Percentiles rank a stretch among this genome's conserved stretches.
Evolutionary conservation across 1,140 invertebrate genomes (phyloP).

Genomic region (Lordiphosa clarofinis): DNA sequence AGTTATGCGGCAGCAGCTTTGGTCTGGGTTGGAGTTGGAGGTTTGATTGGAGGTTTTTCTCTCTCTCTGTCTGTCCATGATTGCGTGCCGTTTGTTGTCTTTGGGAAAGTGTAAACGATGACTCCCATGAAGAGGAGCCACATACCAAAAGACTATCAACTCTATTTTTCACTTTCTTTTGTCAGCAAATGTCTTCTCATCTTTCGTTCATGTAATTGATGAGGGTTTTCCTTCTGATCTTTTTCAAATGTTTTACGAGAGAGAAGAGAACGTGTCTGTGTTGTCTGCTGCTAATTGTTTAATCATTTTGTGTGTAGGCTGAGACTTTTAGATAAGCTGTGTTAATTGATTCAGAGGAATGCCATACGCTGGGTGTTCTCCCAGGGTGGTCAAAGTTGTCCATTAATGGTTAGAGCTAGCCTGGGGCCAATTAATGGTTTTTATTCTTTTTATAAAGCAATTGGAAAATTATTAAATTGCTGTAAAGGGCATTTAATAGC

Average conservation of each 20-base stretch:
- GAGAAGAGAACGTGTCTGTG: conserved; percentile 54
- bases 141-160: conserved; percentile 12
- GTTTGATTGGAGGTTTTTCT: conserved; percentile 73
- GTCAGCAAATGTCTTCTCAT: conserved; percentile 6
- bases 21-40: conserved; percentile 10
- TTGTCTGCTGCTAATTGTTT: conserved; percentile 57
- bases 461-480: conserved; percentile 18
- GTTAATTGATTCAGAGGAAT: conserved; percentile 53
- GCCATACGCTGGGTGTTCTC: conserved; percentile 11
- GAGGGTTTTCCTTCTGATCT: conserved; percentile 43
- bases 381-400: conserved; percentile 35
- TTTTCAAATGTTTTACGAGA: background rate
- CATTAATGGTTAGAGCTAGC: conserved; percentile 16
- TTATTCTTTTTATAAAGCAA: conserved; percentile 32
- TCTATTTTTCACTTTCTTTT: conserved; percentile 74
- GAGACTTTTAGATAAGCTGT: conserved; percentile 66
- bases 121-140: conserved; percentile 52
- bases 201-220: conserved; percentile 53
- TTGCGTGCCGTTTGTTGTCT: conserved; percentile 49
- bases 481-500: conserved; percentile 12
- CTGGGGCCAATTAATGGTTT: conserved; percentile 23
- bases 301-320: conserved; percentile 49
- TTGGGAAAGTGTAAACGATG: conserved; percentile 73
- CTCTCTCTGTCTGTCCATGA: conserved; percentile 32
- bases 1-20: conserved; percentile 52